phyloP scores from a whole-genome alignment of 2,888 invertebrate species.

The Nesidiocoris tenuis region DNA sequence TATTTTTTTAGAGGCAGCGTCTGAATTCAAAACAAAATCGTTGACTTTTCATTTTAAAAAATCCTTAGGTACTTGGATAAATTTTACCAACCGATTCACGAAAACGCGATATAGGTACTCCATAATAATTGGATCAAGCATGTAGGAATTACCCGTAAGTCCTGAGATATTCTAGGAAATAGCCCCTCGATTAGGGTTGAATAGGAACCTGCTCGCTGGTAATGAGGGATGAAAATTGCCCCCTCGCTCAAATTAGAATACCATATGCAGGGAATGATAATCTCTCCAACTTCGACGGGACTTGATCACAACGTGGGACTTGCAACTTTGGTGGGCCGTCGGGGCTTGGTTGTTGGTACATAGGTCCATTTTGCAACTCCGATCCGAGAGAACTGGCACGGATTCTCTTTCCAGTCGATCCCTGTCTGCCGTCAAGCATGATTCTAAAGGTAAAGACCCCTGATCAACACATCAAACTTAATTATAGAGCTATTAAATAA shows the following conservation, averaged over 20 bases:
- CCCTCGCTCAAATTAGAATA: not conserved
- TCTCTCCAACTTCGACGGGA: not conserved
- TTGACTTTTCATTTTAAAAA: too few relatives aligned
- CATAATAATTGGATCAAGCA: too few relatives aligned
- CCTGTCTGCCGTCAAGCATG: conserved; percentile 36
- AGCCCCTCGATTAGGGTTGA: too few relatives aligned
- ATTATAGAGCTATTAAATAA: not conserved
- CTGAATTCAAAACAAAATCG: too few relatives aligned
- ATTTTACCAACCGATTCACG: not conserved
- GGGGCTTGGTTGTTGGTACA: not conserved
- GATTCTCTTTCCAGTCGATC: conserved; percentile 30
- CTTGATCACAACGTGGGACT: not conserved
- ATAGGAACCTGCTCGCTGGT: too few relatives aligned
- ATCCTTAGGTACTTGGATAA: not conserved
- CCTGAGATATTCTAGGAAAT: too few relatives aligned
- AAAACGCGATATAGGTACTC: too few relatives aligned
- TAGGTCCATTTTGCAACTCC: conserved; percentile 26
- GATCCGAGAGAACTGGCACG: conserved; percentile 29
- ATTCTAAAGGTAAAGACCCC: conserved; percentile 19
- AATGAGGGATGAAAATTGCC: not conserved
- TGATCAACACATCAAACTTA: not conserved
- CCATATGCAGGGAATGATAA: not conserved
- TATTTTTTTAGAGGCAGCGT: too few relatives aligned
- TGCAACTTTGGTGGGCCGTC: conserved; percentile 21
- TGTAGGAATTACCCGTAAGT: too few relatives aligned